Conservation (phyloP, 2,888 invertebrate species). For the Synergus gifuensis region DNA sequence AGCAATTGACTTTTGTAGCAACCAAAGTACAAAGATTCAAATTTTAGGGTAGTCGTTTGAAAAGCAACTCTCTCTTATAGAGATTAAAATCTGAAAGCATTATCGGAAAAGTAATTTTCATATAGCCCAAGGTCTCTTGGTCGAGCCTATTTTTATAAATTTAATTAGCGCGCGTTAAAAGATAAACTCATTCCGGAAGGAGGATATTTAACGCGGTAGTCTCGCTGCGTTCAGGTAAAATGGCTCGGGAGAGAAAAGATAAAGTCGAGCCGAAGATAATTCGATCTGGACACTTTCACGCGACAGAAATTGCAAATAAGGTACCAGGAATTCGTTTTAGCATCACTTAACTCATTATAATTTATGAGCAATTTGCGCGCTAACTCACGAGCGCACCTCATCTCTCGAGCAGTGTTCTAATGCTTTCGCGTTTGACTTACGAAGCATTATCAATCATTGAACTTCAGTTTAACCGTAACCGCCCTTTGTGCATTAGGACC, state of each 20-base stretch:
- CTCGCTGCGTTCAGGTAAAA: not conserved
- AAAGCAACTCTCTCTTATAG: too few species aligned
- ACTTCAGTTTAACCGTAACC: slow-evolving; percentile 10
- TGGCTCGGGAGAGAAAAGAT: slow-evolving; percentile 25
- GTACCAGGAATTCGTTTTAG: slow-evolving; percentile 38
- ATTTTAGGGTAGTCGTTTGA: too few species aligned
- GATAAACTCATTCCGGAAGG: slow-evolving; percentile 28
- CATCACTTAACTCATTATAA: slow-evolving; percentile 42
- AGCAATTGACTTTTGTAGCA: too few species aligned
- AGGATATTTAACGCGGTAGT: slow-evolving; percentile 18
- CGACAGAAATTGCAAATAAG: slow-evolving; percentile 37
- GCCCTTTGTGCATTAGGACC: slow-evolving; percentile 6
- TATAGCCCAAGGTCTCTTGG: not conserved
- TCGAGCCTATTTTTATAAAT: slow-evolving; percentile 10
- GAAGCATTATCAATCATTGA: slow-evolving; percentile 32
- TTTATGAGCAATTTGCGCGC: slow-evolving; percentile 42
- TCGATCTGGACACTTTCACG: slow-evolving; percentile 40
- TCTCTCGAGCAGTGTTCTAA: slow-evolving; percentile 26
- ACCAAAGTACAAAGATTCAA: too few species aligned
- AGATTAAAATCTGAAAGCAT: too few species aligned
- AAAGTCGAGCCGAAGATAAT: slow-evolving; percentile 33
- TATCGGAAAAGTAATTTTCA: not conserved
- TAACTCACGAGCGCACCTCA: slow-evolving; percentile 41
- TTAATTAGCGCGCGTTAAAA: slow-evolving; percentile 9
- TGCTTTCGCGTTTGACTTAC: slow-evolving; percentile 10